These are phyloP conservation scores for Streptopelia turtur DNA, from an alignment of 2,797 vertebrate species.

Conservation along the genomic window DNA sequence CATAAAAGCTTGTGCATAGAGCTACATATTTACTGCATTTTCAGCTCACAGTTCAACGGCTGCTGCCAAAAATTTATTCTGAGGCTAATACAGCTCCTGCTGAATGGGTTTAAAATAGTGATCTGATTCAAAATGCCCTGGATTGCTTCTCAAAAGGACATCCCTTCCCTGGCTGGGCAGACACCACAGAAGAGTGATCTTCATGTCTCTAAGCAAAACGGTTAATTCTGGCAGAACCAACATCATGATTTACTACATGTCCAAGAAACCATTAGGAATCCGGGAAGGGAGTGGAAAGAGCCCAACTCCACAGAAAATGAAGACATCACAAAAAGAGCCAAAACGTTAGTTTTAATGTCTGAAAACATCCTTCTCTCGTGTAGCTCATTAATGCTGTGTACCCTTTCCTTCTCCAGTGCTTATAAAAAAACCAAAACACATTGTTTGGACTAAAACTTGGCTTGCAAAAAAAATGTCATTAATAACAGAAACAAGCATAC, in stretches of 20 bases:
- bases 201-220: not conserved
- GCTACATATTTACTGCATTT: not conserved
- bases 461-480: not conserved
- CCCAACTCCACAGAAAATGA: not conserved
- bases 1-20: not conserved
- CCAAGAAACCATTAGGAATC: not conserved
- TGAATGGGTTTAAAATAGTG: slow-evolving; percentile 21
- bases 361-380: not conserved
- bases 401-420: not conserved
- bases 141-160: not conserved
- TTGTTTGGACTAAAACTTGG: slow-evolving; percentile 19
- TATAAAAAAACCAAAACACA: not conserved
- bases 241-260: not conserved
- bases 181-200: not conserved
- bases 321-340: not conserved
- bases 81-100: not conserved
- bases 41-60: slow-evolving; percentile 15
- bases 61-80: slow-evolving; percentile 39
- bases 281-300: not conserved
- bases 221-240: slow-evolving; percentile 13
- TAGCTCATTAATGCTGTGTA: slow-evolving; percentile 12
- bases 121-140: not conserved
- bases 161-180: not conserved
- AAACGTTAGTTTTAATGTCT: not conserved
- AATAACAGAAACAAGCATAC: not conserved